A percentile compares a stretch with the other conserved stretches of the same genome.
phyloP scores from a whole-genome alignment of 2,888 invertebrate genomes.

The Dusona sp. region DNA sequence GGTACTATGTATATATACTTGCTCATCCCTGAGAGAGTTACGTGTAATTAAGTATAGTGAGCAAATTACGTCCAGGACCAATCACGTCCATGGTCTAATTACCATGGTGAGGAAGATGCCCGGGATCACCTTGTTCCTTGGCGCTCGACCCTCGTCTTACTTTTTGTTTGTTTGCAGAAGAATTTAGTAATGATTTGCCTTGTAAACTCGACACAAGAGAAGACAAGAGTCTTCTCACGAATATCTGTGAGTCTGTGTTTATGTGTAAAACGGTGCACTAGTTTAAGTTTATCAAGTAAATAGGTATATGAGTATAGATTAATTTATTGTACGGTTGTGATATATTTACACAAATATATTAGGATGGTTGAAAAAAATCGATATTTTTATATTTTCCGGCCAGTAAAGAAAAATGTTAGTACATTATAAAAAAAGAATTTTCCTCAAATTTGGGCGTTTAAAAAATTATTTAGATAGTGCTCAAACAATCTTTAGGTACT shows the following conservation, averaged over 20 bases:
- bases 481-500: too few relatives aligned
- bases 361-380: too few relatives aligned
- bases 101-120: constrained; percentile 73
- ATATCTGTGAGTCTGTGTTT: too few relatives aligned
- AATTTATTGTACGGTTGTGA: too few relatives aligned
- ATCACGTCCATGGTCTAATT: constrained; percentile 78
- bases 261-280: background rate
- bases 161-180: constrained; percentile 73
- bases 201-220: constrained; percentile 60
- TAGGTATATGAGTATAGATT: too few relatives aligned
- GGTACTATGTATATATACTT: constrained; percentile 15
- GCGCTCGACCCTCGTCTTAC: constrained; percentile 41
- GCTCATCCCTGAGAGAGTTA: constrained; percentile 67
- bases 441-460: too few relatives aligned
- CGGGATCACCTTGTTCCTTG: constrained; percentile 51
- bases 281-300: background rate
- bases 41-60: constrained; percentile 79
- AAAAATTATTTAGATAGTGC: too few relatives aligned
- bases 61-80: constrained; percentile 75
- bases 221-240: too few relatives aligned
- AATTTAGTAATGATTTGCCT: constrained; percentile 72
- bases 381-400: too few relatives aligned
- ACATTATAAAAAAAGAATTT: too few relatives aligned
- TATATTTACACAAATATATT: too few relatives aligned
- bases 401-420: too few relatives aligned